phyloP scores from a whole-genome alignment of 1,140 invertebrate species.

The Grapholita molesta region DNA sequence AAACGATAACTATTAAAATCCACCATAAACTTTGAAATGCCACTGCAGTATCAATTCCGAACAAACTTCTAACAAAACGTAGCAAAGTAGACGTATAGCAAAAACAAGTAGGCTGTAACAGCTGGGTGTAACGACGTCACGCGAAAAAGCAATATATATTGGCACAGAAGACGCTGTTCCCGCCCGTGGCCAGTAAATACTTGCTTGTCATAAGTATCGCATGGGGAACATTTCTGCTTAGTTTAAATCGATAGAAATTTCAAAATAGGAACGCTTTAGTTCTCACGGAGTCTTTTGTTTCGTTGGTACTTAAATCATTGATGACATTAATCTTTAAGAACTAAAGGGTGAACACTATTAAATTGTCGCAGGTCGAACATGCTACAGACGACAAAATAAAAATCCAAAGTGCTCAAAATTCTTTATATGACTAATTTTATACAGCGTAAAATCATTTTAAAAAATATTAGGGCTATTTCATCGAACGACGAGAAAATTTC shows the following conservation, averaged over 20 bases:
- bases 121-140: slow-evolving; percentile 67
- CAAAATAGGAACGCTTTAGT: background rate
- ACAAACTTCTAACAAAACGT: slow-evolving; percentile 7
- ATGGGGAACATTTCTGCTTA: background rate
- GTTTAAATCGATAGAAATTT: slow-evolving; percentile 8
- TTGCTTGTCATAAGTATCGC: slow-evolving; percentile 11
- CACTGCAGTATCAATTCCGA: slow-evolving; percentile 9
- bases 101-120: slow-evolving; percentile 66
- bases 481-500: too few species aligned
- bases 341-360: too few species aligned
- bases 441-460: too few species aligned
- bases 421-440: too few species aligned
- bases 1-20: background rate
- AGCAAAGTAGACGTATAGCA: slow-evolving; percentile 24
- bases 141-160: slow-evolving; percentile 72
- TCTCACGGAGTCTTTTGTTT: slow-evolving; percentile 2
- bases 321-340: background rate
- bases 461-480: too few species aligned
- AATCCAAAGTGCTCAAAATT: too few species aligned
- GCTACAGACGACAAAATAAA: too few species aligned
- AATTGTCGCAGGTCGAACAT: too few species aligned
- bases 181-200: slow-evolving; percentile 19
- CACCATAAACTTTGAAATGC: background rate
- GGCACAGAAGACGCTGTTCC: slow-evolving; percentile 59
- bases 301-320: background rate